Base-by-base conservation (phyloP, 2,888 invertebrate genomes). In the Eledona agricola region DNA sequence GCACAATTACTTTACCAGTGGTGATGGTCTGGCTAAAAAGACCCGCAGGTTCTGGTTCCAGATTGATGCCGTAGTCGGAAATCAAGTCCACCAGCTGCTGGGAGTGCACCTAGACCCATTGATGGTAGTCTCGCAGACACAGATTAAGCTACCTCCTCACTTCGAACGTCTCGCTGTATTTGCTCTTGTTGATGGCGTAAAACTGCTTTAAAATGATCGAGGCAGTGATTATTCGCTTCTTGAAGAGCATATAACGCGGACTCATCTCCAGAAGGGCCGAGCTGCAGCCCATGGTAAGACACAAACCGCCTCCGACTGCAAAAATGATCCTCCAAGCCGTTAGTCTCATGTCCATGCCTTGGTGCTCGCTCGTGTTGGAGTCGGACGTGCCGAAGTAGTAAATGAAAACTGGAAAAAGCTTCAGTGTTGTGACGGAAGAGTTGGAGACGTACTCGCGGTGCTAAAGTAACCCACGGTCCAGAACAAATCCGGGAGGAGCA, bases 131-230 rank as follows among this genome's bases (percentile, higher is more conserved):
- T 23, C 10, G 7, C 7, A 23, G 10, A 23, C 9, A 7, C 9
- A 5, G 3, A 38, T n/a, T 13, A 6, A 45, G 19, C 23, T 12
- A 15, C 22, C 38, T 20, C 34, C 28, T 55, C 9, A 78, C 76
- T 42, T 72, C 64, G 58, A 73, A 79, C 29, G 73, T 72, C 40
- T 77, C 74, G 10, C 71, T 70, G 55, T 78, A 77, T 55, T 68
- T 73, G 1, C 78, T 78, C 58, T 71, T 75, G 59, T 80, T 80
- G 29, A 79, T 74, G 6, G 79, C 77, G 58, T 75, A 79, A 13
- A 79, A 77, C 53, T 78, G 75, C 55, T 75, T 78, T 1, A 80
- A 56, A 2, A 76, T 67, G 9, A 68, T 49, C 1, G 75, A 37
- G 1, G 79, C 77, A 46, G 74, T 64, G 16, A 68, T 67, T 13